Evolutionary conservation across 1,140 invertebrate species (phyloP).

Genomic region (Drosophila mojavensis): DNA sequence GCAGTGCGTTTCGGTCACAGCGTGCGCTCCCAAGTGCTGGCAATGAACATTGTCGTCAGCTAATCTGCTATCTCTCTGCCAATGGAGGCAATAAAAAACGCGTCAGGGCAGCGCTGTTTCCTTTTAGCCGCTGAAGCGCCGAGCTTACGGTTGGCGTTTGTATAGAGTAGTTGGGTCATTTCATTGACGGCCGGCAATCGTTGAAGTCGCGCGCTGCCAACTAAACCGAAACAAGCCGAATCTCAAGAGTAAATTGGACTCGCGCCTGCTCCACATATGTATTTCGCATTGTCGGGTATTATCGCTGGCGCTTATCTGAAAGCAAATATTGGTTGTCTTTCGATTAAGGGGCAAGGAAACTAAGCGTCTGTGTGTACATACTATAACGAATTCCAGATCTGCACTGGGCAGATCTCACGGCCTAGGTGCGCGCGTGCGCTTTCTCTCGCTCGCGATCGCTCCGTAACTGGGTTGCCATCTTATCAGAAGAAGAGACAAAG

Average conservation of each 20-base stretch:
- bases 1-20: neutral
- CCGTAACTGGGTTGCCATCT: neutral
- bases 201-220: slow-evolving; percentile 42
- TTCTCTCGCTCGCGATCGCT: neutral
- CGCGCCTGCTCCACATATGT: neutral
- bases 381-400: neutral
- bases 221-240: slow-evolving; percentile 15
- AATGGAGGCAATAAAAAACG: slow-evolving; percentile 31
- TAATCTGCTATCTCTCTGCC: slow-evolving; percentile 48
- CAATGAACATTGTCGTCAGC: slow-evolving; percentile 9
- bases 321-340: slow-evolving; percentile 57
- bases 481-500: neutral
- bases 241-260: slow-evolving; percentile 53
- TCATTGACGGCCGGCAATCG: slow-evolving; percentile 68
- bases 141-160: slow-evolving; percentile 12
- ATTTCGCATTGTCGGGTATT: slow-evolving; percentile 12
- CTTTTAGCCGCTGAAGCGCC: slow-evolving; percentile 9
- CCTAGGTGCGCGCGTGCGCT: neutral
- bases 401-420: neutral
- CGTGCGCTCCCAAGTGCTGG: slow-evolving; percentile 19
- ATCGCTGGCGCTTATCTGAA: slow-evolving; percentile 54
- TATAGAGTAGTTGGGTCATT: slow-evolving; percentile 42
- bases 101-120: slow-evolving; percentile 5
- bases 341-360: slow-evolving; percentile 48
- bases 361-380: neutral